These are phyloP conservation scores for Tetranychus urticae DNA, from an alignment of 1,140 invertebrate genomes.

Conservation along the genomic window DNA sequence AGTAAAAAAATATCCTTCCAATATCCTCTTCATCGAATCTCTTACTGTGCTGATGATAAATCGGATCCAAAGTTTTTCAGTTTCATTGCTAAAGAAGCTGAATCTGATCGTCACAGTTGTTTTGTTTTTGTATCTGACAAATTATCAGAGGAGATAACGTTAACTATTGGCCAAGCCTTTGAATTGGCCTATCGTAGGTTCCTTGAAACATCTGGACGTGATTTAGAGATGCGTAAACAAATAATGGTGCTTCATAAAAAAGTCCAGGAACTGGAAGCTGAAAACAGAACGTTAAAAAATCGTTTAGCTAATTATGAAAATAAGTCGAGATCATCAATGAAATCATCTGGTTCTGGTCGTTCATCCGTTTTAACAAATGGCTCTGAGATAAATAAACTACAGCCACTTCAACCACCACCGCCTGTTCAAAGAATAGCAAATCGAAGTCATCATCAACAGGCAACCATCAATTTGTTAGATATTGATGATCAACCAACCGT, in stretches of 20 bases:
- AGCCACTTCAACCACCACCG: slow-evolving; percentile 16
- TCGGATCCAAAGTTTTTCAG: slow-evolving; percentile 88
- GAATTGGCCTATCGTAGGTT: slow-evolving; percentile 74
- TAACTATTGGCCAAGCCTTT: slow-evolving; percentile 91
- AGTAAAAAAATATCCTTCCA: slow-evolving; percentile 58
- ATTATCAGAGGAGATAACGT: slow-evolving; percentile 78
- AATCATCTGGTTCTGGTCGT: neutral
- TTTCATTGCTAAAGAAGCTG: slow-evolving; percentile 78
- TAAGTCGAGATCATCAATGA: neutral
- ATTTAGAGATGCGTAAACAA: slow-evolving; percentile 42
- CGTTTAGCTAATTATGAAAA: slow-evolving; percentile 23
- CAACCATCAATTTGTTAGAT: slow-evolving; percentile 10
- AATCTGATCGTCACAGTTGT: slow-evolving; percentile 59
- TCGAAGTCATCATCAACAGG: slow-evolving; percentile 10
- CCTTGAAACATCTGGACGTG: slow-evolving; percentile 46
- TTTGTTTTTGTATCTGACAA: slow-evolving; percentile 93
- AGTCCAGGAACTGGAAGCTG: slow-evolving; percentile 40
- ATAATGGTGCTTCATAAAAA: slow-evolving; percentile 43
- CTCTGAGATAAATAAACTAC: neutral
- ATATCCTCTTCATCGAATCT: slow-evolving; percentile 88
- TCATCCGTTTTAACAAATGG: neutral
- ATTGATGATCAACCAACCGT: slow-evolving; percentile 27
- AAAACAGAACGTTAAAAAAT: slow-evolving; percentile 39
- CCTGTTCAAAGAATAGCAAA: neutral
- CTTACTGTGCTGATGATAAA: slow-evolving; percentile 93